phyloP scores from a whole-genome alignment of 2,888 invertebrate genomes.

The Encarsia formosa region DNA sequence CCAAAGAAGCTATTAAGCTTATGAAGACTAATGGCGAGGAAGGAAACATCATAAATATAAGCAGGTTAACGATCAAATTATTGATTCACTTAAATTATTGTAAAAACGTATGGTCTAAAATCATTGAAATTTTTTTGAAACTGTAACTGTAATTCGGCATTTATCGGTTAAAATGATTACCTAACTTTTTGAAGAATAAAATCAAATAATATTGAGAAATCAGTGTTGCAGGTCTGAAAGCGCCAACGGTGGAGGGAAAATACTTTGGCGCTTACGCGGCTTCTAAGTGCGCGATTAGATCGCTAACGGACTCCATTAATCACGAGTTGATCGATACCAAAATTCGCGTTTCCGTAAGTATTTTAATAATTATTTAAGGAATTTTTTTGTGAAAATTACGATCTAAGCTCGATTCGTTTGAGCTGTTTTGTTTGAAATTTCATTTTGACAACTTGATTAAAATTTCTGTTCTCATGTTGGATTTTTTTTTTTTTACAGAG shows the following conservation, averaged over 20 bases:
- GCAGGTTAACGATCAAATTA: constrained; percentile 32
- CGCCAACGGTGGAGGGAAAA: constrained; percentile 45
- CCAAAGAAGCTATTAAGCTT: constrained; percentile 32
- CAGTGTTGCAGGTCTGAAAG: constrained; percentile 51
- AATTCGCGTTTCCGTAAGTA: constrained; percentile 33
- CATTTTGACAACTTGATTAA: background rate
- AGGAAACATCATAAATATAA: constrained; percentile 37
- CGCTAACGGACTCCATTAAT: constrained; percentile 57
- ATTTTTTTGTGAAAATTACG: too few species aligned
- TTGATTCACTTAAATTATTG: too few species aligned
- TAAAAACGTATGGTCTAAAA: too few species aligned
- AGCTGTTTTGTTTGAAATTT: too few species aligned
- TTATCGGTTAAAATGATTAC: background rate
- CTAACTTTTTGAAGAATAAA: background rate
- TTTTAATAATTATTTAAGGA: too few species aligned
- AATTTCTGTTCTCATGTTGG: background rate
- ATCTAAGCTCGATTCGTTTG: too few species aligned
- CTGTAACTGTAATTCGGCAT: background rate
- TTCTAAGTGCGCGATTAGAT: constrained; percentile 58
- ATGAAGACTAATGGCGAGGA: constrained; percentile 36
- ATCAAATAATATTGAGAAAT: background rate
- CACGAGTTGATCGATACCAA: constrained; percentile 52
- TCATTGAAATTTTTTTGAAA: too few species aligned
- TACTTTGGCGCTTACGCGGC: constrained; percentile 55
- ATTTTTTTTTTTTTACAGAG: constrained; percentile 56